Conservation (phyloP, 2,113 vertebrate species). For the Hydrolagus affinis region DNA sequence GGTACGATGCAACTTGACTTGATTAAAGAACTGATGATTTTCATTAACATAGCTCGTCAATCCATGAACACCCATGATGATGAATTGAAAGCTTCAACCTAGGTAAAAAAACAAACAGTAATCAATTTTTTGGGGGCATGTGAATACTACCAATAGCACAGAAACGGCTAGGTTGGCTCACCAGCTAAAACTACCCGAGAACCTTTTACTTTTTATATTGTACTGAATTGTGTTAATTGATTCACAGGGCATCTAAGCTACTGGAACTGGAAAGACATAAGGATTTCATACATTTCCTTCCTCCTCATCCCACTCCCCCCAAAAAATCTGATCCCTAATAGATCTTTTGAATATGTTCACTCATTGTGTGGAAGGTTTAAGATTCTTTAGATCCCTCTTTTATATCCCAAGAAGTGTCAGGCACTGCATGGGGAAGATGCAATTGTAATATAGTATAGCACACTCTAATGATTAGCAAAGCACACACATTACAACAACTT, state of each 20-base stretch:
- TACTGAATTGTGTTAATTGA: background rate
- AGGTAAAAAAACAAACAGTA: background rate
- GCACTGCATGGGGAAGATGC: no score
- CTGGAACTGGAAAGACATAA: background rate
- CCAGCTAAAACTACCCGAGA: background rate
- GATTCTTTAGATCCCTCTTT: no score
- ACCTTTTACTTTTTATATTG: background rate
- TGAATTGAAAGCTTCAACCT: background rate
- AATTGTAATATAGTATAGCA: no score
- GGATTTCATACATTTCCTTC: background rate
- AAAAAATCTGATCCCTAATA: no score
- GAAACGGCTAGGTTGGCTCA: background rate
- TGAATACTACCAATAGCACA: background rate
- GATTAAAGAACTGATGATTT: constrained; percentile 59
- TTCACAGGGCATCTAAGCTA: background rate
- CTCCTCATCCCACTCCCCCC: no score
- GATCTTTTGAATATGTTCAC: no score
- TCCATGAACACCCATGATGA: constrained; percentile 75
- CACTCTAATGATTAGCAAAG: no score
- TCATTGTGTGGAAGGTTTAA: no score
- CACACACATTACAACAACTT: no score
- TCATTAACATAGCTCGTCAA: constrained; percentile 71
- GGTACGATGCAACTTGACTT: constrained; percentile 67
- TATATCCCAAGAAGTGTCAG: no score
- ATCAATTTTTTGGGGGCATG: background rate